Base-by-base conservation (phyloP, 1,140 invertebrate species). In the Cotesia chilonis region DNA sequence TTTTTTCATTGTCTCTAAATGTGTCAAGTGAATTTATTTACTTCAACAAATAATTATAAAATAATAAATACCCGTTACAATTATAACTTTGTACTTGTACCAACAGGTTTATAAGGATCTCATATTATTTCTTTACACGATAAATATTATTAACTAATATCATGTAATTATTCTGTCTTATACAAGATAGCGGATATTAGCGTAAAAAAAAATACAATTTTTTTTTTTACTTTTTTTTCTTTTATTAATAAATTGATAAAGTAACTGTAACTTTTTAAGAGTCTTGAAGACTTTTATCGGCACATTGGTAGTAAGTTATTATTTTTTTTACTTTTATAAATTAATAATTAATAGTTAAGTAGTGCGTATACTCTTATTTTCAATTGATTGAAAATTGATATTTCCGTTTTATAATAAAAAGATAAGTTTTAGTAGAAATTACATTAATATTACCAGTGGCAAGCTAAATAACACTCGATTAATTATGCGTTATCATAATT, bases 381-480 rank as follows among this genome's bases (percentile, higher is more conserved):
- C 17, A 20, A 37, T n/a, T 36, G 28, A 38, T 69, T 69, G 52
- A 69, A 69, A 35, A 69, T 12, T 69, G 52, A 69, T 36, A 59
- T 57, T 55, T 57, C 38, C 10, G 1, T 69, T 59, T 12, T 35
- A 54, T 68, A 37, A 36, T 37, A 35, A 10, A 54, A 54, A 38
- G 14, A 69, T 10, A 37, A 38, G 59, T 41, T 52, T 59, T 41
- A 54, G 38, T 59, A 69, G 37, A 37, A 59, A 51, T 59, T 38
- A 17, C 38, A 69, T 59, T 38, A 37, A 36, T 10, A 47, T 60
- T 38, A 20, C 63, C 67, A 67, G 57, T 67, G 71, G 71, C 71
- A 72, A 72, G 71, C 71, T 59, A 36, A 69, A 72, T 72, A 52
- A 64, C 64, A 72, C 71, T 67, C 67, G 35, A 59, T 28, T 64